Percentiles rank a stretch among this genome's conserved stretches.
Conservation (phyloP, 2,113 vertebrate genomes). For the Lampris megalopsis region DNA sequence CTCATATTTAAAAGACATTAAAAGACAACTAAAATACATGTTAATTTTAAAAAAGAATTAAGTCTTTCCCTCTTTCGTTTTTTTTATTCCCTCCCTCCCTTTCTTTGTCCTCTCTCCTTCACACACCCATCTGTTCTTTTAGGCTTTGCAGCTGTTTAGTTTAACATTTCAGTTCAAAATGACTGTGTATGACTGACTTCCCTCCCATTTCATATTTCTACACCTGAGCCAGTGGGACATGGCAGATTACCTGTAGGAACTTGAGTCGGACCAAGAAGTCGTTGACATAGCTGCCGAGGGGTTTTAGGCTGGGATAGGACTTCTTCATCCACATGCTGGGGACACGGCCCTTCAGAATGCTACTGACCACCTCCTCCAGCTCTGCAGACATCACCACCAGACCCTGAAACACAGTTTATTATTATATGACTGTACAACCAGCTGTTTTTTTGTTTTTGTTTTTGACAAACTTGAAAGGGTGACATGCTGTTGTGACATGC, state of each 20-base stretch:
- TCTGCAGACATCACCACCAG: constrained; percentile 89
- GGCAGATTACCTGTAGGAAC: constrained; percentile 85
- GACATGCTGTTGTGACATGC: too few relatives aligned
- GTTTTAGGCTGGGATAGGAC: constrained; percentile 91
- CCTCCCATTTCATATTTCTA: background rate
- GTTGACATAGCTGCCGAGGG: constrained; percentile 88
- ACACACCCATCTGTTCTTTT: too few relatives aligned
- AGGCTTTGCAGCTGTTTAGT: too few relatives aligned
- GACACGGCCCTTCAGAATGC: constrained; percentile 88
- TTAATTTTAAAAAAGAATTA: background rate
- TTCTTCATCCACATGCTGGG: constrained; percentile 90
- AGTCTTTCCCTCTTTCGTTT: background rate
- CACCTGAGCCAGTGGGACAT: background rate
- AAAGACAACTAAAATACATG: too few relatives aligned
- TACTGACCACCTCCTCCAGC: constrained; percentile 88
- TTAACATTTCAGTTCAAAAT: background rate
- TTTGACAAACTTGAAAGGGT: too few relatives aligned
- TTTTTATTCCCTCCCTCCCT: background rate
- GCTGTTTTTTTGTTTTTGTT: too few relatives aligned
- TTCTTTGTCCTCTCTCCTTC: too few relatives aligned
- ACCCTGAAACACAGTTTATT: constrained; percentile 71
- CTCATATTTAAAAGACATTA: too few relatives aligned
- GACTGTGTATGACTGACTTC: too few relatives aligned
- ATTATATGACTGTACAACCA: too few relatives aligned
- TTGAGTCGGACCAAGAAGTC: constrained; percentile 88